Percentiles rank a stretch among this genome's conserved stretches.
phyloP scores from a whole-genome alignment of 2,888 invertebrate genomes.

The Sarcophaga carnaria region DNA sequence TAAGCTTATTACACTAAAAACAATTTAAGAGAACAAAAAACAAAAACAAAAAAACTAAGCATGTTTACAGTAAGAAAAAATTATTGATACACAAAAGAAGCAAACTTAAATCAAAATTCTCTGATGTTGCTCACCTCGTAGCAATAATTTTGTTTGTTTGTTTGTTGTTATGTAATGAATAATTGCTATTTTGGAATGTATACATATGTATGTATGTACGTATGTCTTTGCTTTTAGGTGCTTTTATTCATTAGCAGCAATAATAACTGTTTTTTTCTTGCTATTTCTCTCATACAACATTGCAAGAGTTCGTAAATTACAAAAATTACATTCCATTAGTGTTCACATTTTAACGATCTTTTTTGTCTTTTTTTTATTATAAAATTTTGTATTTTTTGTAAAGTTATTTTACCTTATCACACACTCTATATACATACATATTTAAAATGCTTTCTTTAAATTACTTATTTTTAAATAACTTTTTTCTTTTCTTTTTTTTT shows the following conservation, averaged over 20 bases:
- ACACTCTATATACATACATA: not conserved
- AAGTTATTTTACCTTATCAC: not conserved
- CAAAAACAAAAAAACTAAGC: constrained; percentile 15
- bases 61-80: constrained; percentile 35
- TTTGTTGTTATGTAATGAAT: constrained; percentile 9
- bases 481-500: constrained; percentile 70
- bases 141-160: no score
- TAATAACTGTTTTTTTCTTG: not conserved
- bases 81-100: not conserved
- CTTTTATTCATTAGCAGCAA: constrained; percentile 55
- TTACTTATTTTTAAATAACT: constrained; percentile 73
- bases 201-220: not conserved
- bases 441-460: constrained; percentile 28
- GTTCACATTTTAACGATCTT: constrained; percentile 20
- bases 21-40: constrained; percentile 23
- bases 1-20: constrained; percentile 50
- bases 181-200: constrained; percentile 52
- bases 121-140: constrained; percentile 51
- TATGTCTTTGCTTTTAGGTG: constrained; percentile 58
- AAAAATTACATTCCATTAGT: constrained; percentile 50
- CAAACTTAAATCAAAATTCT: constrained; percentile 35
- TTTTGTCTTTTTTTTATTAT: constrained; percentile 7
- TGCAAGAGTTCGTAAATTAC: constrained; percentile 19
- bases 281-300: not conserved
- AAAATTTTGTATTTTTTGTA: not conserved